Base-by-base conservation (phyloP, 1,140 invertebrate species). In the Drosophila fuyamai region DNA sequence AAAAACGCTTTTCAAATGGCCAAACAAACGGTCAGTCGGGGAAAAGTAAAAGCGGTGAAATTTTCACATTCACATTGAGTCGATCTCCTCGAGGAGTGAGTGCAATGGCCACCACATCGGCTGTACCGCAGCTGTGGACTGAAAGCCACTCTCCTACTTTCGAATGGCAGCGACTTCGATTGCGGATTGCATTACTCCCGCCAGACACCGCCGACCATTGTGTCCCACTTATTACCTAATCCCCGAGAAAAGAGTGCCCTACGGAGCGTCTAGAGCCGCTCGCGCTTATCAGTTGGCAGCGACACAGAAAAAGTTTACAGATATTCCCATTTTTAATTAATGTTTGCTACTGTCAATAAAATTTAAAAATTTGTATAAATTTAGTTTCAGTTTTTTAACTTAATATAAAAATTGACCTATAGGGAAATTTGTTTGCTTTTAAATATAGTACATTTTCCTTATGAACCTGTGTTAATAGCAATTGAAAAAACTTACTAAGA, bases 21-120 rank as follows among this genome's bases (percentile, higher is more conserved):
- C 51, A 79, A 55, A 38, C 57, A 41, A 53, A 40, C 40, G 47
- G 68, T 46, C 73, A 43, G 60, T 50, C 83, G 74, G 58, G 54
- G 66, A 89, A 84, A 88, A 88, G 83, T 88, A 88, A 88, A 88
- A 88, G 83, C 83, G 84, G 83, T 89, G 83, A 88, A 88, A 88
- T 83, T 89, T 88, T 89, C 84, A 86, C 83, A 89, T 88, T 88
- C 83, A 89, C 83, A 89, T 76, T 57, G 80, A 63, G 74, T 81
- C 59, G 82, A 86, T 86, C 82, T 86, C 75, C 70, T 89, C 83
- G 67, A 77, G 55, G 76, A 70, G 60, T 70, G 82, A 85, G 81
- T 88, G 83, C 84, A 82, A 81, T 79, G 79, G 51, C 61, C 62
- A 66, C 18, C 51, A 35, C 48, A 55, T 61, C 32, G 32, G 29